Evolutionary conservation across 2,797 vertebrate species (phyloP), one percentile per base, ranked within the genome.

Genomic region (Etheostoma perlongum): DNA sequence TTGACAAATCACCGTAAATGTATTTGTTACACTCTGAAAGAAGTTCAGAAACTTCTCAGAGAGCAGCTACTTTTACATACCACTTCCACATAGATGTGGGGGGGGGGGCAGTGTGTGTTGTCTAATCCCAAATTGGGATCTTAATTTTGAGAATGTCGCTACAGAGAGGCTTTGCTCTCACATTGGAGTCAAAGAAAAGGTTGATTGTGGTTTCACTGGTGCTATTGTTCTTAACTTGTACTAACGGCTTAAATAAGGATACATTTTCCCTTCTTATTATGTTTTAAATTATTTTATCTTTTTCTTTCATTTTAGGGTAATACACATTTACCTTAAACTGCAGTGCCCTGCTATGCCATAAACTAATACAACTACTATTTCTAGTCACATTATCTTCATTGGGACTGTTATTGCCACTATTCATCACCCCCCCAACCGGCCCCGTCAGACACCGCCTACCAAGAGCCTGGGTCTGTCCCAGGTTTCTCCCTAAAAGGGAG

Each of bases 51-150:
- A 83, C 68, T 85, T 88, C 68, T 72, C 25, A 49, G 40, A 81
- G 70, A 76, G 76, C 49, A 57, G 74, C 61, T 67, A 66, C 83
- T 87, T 90, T 92, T 86, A 82, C 86, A 90, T 87, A 82, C 52
- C 54, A 46, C 68, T 78, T 58, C 53, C 42, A 86, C 88, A 92
- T 93, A 90, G 90, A 82, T 42, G 19, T 27, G 27, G 3, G 27
- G 23, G 18, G 30, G 53, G 54, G 66, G 23, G 19, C 46, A 57
- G 49, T 59, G 49, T 68, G 76, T 75, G 73, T 58, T 7, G 36
- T 61, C 65, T 91, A 90, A 89, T 92, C 88, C 91, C 74, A 89
- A 90, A 90, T 91, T 87, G 90, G 77, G 76, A 91, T 90, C 85
- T 85, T 82, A 81, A 84, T 88, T 87, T 80, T 84, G 57, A 2